phyloP scores from a whole-genome alignment of 2,797 vertebrate genomes.

The Micromesistius poutassou region DNA sequence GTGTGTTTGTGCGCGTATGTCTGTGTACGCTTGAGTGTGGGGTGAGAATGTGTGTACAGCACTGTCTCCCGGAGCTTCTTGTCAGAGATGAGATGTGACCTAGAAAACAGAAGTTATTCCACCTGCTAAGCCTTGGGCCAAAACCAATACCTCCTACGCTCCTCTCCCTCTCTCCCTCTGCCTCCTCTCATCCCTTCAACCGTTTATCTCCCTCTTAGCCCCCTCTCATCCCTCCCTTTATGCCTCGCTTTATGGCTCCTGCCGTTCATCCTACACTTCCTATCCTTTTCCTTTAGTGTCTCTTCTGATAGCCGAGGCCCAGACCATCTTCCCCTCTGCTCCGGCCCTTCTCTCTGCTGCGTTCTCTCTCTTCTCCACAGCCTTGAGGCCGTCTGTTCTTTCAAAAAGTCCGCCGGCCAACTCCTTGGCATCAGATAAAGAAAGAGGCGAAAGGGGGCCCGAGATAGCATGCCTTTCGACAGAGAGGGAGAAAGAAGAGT shows the following conservation, averaged over 20 bases:
- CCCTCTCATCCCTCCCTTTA: not conserved
- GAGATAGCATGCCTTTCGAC: not conserved
- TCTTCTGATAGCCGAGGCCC: not conserved
- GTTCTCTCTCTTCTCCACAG: not conserved
- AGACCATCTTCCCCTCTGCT: not conserved
- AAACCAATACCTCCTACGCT: conserved; percentile 13
- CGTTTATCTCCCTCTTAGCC: conserved; percentile 5
- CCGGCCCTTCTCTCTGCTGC: not conserved
- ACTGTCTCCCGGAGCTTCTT: conserved; percentile 10
- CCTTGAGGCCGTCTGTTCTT: not conserved
- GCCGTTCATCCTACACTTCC: conserved; percentile 27
- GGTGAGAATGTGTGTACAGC: conserved; percentile 2
- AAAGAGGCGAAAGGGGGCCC: not conserved
- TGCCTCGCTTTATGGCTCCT: conserved; percentile 19
- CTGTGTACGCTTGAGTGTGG: conserved; percentile 11
- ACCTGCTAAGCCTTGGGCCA: conserved; percentile 23
- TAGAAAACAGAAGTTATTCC: conserved; percentile 33
- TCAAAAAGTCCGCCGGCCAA: not conserved
- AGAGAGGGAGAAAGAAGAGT: not conserved
- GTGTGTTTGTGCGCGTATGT: not conserved
- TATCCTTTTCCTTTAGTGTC: conserved; percentile 22
- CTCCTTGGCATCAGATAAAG: not conserved
- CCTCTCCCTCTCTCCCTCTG: conserved; percentile 6
- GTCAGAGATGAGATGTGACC: conserved; percentile 27
- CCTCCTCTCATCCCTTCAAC: not conserved